Base-by-base conservation (phyloP, 2,797 vertebrate species). In the Cossypha niveicapilla region DNA sequence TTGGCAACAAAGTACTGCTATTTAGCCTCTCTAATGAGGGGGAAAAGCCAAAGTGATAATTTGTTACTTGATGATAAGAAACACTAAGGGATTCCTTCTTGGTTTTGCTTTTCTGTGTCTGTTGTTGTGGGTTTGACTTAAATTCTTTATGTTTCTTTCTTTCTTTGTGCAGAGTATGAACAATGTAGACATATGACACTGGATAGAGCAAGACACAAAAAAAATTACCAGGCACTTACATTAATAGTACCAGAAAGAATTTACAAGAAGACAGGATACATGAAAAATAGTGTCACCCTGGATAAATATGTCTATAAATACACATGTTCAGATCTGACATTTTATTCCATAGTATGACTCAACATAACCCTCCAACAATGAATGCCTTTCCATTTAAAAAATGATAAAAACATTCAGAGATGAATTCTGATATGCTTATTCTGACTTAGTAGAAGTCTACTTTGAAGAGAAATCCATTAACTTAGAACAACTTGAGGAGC, bases 231-330 rank as follows among this genome's bases (percentile, higher is more conserved):
- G 51, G 16, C 45, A 86, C 34, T 87, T 90, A 87, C 66, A 94
- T 60, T 93, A 88, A 91, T 66, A 91, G 25, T 58, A 89, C 83
- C 68, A 95, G 92, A 93, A 96, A 89, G 80, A 92, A 95, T 92
- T 77, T 95, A 76, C 61, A 83, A 70, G 51, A 65, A 93, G 86
- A 91, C 51, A 91, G 24, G 47, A 79, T 88, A 78, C 39, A 92
- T 85, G 81, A 95, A 94, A 92, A 88, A 85, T 78, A 50, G 32
- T 94, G 90, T 91, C 88, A 93, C 61, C 30, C 9, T 50, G 78
- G 35, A 86, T 95, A 92, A 95, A 95, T 45, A 95, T 45, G 32
- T 93, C 89, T 72, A 48, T 77, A 84, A 80, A 86, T 80, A 81
- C 83, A 78, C n/a, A 67, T 67, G 39, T 86, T 90, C 32, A 93